Evolutionary conservation across 2,888 invertebrate genomes (phyloP).

Genomic region (Norana najaformis): DNA sequence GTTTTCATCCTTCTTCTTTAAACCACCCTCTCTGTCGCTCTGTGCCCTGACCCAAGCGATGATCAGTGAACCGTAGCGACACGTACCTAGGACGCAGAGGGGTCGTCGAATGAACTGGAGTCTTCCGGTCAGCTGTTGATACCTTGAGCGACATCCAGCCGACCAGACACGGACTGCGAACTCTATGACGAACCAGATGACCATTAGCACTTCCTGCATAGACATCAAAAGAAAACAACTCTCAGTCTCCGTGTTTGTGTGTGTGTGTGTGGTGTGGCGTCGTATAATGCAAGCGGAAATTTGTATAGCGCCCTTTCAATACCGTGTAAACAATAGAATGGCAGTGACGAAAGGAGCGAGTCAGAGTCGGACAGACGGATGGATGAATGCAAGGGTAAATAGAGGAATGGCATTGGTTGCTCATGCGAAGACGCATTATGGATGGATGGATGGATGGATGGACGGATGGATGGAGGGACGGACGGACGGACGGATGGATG

Average conservation of each 20-base stretch:
- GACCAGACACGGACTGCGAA: slow-evolving; percentile 87
- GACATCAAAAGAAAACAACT: neutral
- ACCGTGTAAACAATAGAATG: too few relatives aligned
- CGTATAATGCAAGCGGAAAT: too few relatives aligned
- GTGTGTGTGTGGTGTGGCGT: neutral
- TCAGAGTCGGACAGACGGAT: too few relatives aligned
- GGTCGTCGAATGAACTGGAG: slow-evolving; percentile 86
- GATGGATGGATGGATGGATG: neutral
- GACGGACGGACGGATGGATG: neutral
- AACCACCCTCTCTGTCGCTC: neutral
- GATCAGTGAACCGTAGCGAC: neutral
- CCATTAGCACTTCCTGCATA: slow-evolving; percentile 79
- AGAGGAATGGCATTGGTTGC: too few relatives aligned
- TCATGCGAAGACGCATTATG: too few relatives aligned
- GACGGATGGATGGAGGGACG: neutral
- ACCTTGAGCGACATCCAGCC: slow-evolving; percentile 88
- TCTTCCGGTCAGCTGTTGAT: slow-evolving; percentile 84
- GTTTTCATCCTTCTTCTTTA: neutral
- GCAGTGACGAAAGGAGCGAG: too few relatives aligned
- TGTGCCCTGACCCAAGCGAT: neutral
- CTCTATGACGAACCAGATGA: slow-evolving; percentile 87
- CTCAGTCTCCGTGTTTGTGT: too few relatives aligned
- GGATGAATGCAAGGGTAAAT: too few relatives aligned
- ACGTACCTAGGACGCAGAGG: slow-evolving; percentile 86
- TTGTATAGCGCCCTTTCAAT: too few relatives aligned